Conservation (phyloP, 2,888 invertebrate genomes). For the Ceramica pisi region DNA sequence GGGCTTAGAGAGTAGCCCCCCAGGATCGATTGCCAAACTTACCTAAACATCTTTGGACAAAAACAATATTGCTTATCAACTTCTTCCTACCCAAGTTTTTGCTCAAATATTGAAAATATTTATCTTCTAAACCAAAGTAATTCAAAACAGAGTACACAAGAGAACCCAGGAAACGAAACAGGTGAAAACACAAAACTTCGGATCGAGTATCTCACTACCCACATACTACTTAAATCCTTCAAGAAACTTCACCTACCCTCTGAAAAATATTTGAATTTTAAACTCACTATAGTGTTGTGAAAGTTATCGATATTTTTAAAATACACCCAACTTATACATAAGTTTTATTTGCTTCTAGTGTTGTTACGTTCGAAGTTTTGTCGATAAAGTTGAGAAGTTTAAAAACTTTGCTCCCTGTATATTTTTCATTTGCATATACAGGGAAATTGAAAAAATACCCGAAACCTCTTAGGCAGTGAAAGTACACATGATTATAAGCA, state of each 20-base stretch:
- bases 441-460: too few species aligned
- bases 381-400: constrained; percentile 61
- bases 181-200: constrained; percentile 26
- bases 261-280: constrained; percentile 61
- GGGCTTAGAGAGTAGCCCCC: too few species aligned
- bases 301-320: constrained; percentile 65
- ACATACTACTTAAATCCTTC: constrained; percentile 43
- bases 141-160: neutral
- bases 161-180: constrained; percentile 1
- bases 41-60: too few species aligned
- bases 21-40: too few species aligned
- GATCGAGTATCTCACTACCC: constrained; percentile 22
- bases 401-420: constrained; percentile 45
- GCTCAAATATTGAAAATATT: neutral
- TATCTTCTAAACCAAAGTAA: neutral
- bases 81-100: neutral
- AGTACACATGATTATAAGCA: too few species aligned
- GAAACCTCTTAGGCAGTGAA: too few species aligned
- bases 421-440: constrained; percentile 63
- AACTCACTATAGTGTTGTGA: constrained; percentile 51
- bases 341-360: constrained; percentile 66
- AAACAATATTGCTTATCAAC: too few species aligned
- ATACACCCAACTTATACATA: constrained; percentile 50
- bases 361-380: constrained; percentile 63
- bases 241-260: constrained; percentile 42